Evolutionary conservation across 2,888 invertebrate genomes (phyloP), one percentile per base, ranked within the genome.

Genomic region (Diadegma fenestrale): DNA sequence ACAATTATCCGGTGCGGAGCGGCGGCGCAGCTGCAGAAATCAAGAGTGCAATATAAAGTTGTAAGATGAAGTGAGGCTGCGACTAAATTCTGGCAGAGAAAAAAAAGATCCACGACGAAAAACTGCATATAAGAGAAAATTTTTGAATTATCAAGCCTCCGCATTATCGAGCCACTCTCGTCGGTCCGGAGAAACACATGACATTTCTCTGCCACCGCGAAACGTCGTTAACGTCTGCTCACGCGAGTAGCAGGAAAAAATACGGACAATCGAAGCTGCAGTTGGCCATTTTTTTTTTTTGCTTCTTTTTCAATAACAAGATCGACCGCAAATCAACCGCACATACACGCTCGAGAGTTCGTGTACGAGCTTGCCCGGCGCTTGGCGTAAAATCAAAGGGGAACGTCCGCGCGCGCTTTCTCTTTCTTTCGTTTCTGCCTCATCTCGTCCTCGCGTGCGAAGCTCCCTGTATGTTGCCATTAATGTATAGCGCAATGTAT

Each of bases 311-410:
- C 68, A 61, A 79, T 82, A 85, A 85, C 82, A 82, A 85, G 80
- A 85, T 85, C 82, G 54, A 85, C 77, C 80, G 68, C 85, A 72
- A 80, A 33, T 41, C 71, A 75, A 58, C 68, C 33, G n/a, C n/a
- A 68, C 51, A 51, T 43, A 66, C 48, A 69, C 37, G 26, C 63
- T 78, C 33, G 81, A 68, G 66, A 19, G 75, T 41, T 58, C 22
- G 33, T 58, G 45, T 71, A 64, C 82, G 78, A 79, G 22, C 77
- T 43, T 54, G 77, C 26, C 80, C 61, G 82, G 85, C 86, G 86
- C 87, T 87, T 76, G 80, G 66, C 73, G 81, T 54, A 78, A 83
- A 87, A 87, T 85, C 84, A 73, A 81, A 85, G 82, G 51, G 83
- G 71, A 76, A 83, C 75, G 77, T 80, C 71, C 41, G 80, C 79